Evolutionary conservation across 2,797 vertebrate species (phyloP), one percentile per base, ranked within the genome.

Genomic region (Mormyrus proboscirostris): DNA sequence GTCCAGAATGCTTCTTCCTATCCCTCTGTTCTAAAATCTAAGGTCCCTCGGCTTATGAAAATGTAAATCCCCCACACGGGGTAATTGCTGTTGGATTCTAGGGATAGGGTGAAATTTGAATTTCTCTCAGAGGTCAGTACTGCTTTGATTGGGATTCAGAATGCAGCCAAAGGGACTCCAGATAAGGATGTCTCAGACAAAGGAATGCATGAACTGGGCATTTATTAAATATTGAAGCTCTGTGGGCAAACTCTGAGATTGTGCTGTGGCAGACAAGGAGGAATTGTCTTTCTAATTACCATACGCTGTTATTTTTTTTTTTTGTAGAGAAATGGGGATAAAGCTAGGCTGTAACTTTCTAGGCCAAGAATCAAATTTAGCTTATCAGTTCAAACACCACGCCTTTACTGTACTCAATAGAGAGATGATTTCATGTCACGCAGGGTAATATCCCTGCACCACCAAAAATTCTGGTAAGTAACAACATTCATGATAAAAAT

Each of bases 11-110:
- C 19, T 38, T 53, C 49, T 38, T 86, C 82, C 25, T 53, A 51
- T 86, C 14, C 51, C 16, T 55, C 49, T 53, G 25, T 86, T 86
- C 49, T 55, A 86, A 38, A 69, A 86, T 55, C 22, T 86, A 33
- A 53, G 25, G 49, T 86, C 49, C 84, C 84, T 3, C 22, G 7
- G 84, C 22, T 10, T 29, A 86, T 86, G 84, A 86, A 86, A 86
- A 86, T 86, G 51, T 50, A 59, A 88, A 69, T 88, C 93, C 91
- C 91, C 92, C 90, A 93, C 90, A 90, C 91, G 79, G 90, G 92
- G 93, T 95, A 95, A 95, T 95, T 95, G 94, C 94, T 93, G 91
- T 88, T 90, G 93, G 92, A 93, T 94, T 92, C 93, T 29, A 16
- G 93, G 92, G 91, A 91, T 29, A 16, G 91, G 90, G 92, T 93